Base-by-base conservation (phyloP, 2,888 invertebrate genomes). In the Drosophila mimica region DNA sequence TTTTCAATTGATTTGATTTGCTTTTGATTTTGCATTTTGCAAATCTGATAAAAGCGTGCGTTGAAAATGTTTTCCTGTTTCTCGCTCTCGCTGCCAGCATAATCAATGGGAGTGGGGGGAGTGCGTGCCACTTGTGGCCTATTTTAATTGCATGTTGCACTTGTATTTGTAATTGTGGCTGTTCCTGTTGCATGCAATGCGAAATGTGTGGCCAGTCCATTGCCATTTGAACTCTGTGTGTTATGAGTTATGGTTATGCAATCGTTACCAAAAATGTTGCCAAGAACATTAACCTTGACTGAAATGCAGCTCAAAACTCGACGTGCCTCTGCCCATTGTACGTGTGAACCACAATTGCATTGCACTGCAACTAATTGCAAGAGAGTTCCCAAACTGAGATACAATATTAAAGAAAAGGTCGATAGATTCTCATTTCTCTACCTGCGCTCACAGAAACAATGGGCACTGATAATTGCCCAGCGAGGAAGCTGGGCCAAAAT, bases 281-380 rank as follows among this genome's bases (percentile, higher is more conserved):
- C 62, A 38, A 69, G 75, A 20, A 70, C 71, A 84, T 89, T 88
- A 89, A 75, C 90, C 85, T 86, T 86, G 85, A 43, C 65, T 56
- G 46, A 31, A 38, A 36, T 28, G 4, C 40, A 31, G 28, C 52
- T 54, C 57, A 30, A 38, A 59, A 51, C 60, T 43, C 53, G 30
- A 65, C 67, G 73, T 81, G 81, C 57, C 71, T 28, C 17, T 34
- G 63, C 13, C 52, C 52, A 53, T 61, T 70, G 52, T 80, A 89
- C 91, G 89, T 89, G 89, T 75, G 76, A 63, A 70, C 80, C 83
- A 89, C 91, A 91, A 91, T 83, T 82, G 82, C 74, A n/a, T 54
- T 67, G 67, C 58, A 60, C 64, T 78, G 75, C 84, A 78, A 78
- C 81, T 84, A 89, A 82, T 74, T 77, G 79, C 65, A 59, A 43